Evolutionary conservation across 1,140 invertebrate species (phyloP), one percentile per base, ranked within the genome.

Genomic region (Ceratina calcarata): DNA sequence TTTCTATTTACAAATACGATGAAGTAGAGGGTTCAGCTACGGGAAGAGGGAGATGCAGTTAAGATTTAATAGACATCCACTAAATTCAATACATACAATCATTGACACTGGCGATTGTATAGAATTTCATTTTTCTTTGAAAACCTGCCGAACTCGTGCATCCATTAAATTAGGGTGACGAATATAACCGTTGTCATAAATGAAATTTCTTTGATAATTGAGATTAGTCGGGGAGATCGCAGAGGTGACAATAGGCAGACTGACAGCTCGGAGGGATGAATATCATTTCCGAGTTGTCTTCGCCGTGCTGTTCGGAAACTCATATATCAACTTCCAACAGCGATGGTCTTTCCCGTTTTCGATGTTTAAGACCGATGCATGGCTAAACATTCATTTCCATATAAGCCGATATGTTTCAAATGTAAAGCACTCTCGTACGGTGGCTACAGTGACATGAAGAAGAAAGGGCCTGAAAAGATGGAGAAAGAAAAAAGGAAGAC

Each of bases 351-450:
- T 60, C 27, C 20, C 80, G 64, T 74, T 83, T 70, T 75, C 65
- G 55, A 87, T 86, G 80, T 85, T 86, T 85, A 78, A 62, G 72
- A 61, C 79, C 84, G 86, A 89, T 89, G 83, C 87, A 87, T 85
- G 84, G 86, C 86, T 88, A 85, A 89, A 90, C 86, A 85, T 90
- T 88, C 89, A 91, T 91, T 91, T 91, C 90, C 90, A 90, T 89
- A 89, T 86, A 87, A 87, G 86, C 88, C 78, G 86, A 90, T 90
- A 90, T 89, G 89, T 90, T 91, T 91, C 85, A 90, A 90, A 91
- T 91, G 86, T 89, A 90, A 90, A 90, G 82, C 78, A 76, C 81
- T 71, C 32, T 60, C 49, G 22, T 66, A 75, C 61, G 69, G 61
- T 71, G 78, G 78, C 72, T 73, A 77, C 32, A 75, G 71, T 27